Conservation (phyloP, 2,888 invertebrate genomes). For the Acanthosepion esculentum region DNA sequence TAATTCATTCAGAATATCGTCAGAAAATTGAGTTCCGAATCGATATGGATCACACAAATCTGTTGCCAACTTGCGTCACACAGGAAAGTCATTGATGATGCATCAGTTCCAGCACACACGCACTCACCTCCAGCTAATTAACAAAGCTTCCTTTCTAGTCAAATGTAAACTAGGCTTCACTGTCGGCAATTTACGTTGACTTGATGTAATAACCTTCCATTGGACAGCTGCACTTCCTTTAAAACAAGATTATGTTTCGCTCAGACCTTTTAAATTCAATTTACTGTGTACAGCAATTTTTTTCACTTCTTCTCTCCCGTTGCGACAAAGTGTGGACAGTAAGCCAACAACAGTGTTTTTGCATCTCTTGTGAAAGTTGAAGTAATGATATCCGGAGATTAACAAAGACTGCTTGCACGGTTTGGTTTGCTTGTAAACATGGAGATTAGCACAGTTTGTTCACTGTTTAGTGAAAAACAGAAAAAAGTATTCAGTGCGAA, state of each 20-base stretch:
- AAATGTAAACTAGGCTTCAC: neutral
- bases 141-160: neutral
- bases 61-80: neutral
- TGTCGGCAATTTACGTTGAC: neutral
- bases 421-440: neutral
- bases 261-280: neutral
- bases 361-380: neutral
- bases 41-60: neutral
- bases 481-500: no score
- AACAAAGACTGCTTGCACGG: neutral
- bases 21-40: neutral
- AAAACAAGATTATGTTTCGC: neutral
- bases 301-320: neutral
- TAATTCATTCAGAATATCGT: neutral
- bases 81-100: neutral
- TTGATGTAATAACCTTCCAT: constrained; percentile 10
- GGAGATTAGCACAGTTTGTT: neutral
- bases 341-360: neutral
- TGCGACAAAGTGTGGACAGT: neutral
- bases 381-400: neutral
- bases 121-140: neutral
- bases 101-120: neutral
- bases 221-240: neutral
- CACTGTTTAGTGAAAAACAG: no score
- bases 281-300: neutral